Evolutionary conservation across 2,797 vertebrate species (phyloP), one percentile per base, ranked within the genome.

Genomic region (Pyrocephalus nanus): DNA sequence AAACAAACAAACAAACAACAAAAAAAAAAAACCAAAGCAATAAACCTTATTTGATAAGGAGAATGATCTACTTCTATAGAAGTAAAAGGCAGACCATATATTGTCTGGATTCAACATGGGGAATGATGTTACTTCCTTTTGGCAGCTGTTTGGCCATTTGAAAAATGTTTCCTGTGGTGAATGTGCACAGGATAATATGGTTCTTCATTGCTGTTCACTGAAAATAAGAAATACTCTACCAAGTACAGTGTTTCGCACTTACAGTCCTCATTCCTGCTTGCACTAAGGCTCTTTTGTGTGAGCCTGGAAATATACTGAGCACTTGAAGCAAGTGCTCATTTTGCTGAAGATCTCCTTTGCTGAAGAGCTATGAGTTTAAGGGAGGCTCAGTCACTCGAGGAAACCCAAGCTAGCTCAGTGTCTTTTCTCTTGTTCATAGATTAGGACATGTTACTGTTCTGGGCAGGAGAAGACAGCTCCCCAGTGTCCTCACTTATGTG

Each of bases 401-500:
- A 76, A 90, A 47, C 20, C 38, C 45, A 79, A 65, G 29, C 38
- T 70, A 77, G 27, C 40, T 78, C 58, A n/a, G 45, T 76, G 50
- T n/a, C 71, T 83, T 95, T 94, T 67, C 27, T 40, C n/a, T 91
- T 84, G 36, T 26, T 77, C 53, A 21, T 29, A 90, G 87, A 69
- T 47, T 58, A 89, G 55, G 88, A 84, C 15, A 6, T 43, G 53
- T 65, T 93, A 66, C 69, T 51, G 29, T 72, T 71, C 75, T 47
- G 67, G 83, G 43, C 67, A 93, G 71, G 38, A 90, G 70, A 90
- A 86, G 92, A 94, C 90, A 95, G 55, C 66, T 96, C n/a, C 38
- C 45, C 71, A 96, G 92, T 97, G 91, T 92, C 94, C 57, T 95
- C 79, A 61, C 71, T 93, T 79, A 66, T 90, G 53, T 60, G 36